These are phyloP conservation scores for Beroe ovata DNA, from an alignment of 37 sponge, comb jelly and placozoan genomes.

Conservation along the genomic window DNA sequence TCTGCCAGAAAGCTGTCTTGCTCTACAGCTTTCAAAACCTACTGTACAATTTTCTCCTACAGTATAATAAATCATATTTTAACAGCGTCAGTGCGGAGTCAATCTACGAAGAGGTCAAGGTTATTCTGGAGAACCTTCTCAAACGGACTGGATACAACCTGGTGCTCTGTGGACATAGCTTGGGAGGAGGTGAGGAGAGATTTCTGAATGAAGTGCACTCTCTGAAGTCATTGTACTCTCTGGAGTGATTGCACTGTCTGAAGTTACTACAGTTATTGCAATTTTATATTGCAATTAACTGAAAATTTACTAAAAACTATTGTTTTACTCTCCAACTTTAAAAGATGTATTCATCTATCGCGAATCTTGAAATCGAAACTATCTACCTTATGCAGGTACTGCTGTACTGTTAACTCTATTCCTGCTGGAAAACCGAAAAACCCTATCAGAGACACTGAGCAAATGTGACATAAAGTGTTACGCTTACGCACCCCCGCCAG, in stretches of 20 bases:
- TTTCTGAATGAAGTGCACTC: no score
- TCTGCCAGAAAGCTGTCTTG: no score
- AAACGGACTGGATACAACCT: conserved; percentile 17
- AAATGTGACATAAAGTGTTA: conserved; percentile 46
- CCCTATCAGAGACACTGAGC: not conserved
- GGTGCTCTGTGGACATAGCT: conserved; percentile 53
- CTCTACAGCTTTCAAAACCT: no score
- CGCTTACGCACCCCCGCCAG: conserved; percentile 57
- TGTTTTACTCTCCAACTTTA: no score
- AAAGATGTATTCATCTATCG: not conserved
- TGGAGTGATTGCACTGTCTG: no score
- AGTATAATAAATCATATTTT: no score
- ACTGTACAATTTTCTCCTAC: no score
- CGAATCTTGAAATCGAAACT: not conserved
- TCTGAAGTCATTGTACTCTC: no score
- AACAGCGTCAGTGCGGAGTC: conserved; percentile 17
- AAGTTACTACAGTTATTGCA: no score
- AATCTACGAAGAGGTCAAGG: conserved; percentile 30
- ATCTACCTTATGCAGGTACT: conserved; percentile 17
- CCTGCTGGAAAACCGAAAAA: not conserved
- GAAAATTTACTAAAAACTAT: no score
- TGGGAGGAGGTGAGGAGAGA: conserved; percentile 44
- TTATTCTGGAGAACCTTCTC: conserved; percentile 30
- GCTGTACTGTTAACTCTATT: not conserved
- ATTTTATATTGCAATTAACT: no score